A percentile compares a stretch with the other conserved stretches of the same genome.
Evolutionary conservation across 2,113 vertebrate species (phyloP).

Genomic region (Ophiodon elongatus): DNA sequence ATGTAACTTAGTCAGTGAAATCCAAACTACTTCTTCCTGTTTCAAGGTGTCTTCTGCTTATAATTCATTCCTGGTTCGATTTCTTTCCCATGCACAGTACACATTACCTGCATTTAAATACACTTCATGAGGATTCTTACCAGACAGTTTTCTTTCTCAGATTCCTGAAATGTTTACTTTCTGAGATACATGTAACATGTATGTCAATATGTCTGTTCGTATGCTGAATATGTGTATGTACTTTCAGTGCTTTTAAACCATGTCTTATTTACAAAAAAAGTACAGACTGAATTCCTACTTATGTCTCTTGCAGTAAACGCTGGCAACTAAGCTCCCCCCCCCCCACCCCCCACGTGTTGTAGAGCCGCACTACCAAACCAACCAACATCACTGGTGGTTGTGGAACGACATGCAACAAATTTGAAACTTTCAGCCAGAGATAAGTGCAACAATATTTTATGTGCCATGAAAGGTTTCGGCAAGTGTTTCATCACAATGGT

Average conservation of each 20-base stretch:
- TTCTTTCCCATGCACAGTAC: not conserved
- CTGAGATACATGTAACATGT: not conserved
- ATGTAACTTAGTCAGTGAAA: not conserved
- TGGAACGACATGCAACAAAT: not conserved
- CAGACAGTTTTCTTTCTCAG: not conserved
- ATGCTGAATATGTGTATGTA: not conserved
- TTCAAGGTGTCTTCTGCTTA: not conserved
- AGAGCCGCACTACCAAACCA: not conserved
- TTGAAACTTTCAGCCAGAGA: not conserved
- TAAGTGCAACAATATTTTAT: slow-evolving; percentile 19
- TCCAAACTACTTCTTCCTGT: not conserved
- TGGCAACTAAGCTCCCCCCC: not conserved
- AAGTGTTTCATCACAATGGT: slow-evolving; percentile 8
- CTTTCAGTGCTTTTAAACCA: slow-evolving; percentile 15
- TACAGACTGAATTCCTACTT: not conserved
- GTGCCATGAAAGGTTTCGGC: not conserved
- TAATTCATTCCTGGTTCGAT: not conserved
- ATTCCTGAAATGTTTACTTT: slow-evolving; percentile 3
- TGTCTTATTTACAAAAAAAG: not conserved
- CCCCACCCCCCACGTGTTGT: too few relatives aligned
- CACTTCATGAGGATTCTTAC: not conserved
- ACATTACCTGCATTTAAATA: not conserved
- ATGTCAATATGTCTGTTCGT: not conserved
- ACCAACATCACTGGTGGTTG: not conserved
- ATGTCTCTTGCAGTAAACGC: not conserved